Percentiles rank a stretch among this genome's conserved stretches.
phyloP scores from a whole-genome alignment of 2,888 invertebrate genomes.

The Coecobrya sp. region DNA sequence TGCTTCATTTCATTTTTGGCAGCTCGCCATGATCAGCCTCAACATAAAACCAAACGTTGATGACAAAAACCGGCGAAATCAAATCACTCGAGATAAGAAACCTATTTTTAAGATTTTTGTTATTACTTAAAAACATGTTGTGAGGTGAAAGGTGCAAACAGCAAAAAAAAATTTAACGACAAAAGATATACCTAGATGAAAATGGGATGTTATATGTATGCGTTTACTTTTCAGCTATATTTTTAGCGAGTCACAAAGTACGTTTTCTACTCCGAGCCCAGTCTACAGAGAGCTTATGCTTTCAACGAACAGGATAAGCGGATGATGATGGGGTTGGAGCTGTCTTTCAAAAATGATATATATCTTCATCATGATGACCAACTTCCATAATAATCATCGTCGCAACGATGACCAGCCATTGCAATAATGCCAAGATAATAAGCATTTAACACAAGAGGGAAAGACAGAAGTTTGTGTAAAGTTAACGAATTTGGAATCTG shows the following conservation, averaged over 20 bases:
- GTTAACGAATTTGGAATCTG: slow-evolving; percentile 66
- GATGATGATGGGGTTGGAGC: slow-evolving; percentile 46
- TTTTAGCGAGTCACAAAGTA: no score
- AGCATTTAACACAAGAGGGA: slow-evolving; percentile 29
- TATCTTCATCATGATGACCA: slow-evolving; percentile 80
- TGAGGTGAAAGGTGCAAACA: background rate
- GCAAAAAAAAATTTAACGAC: background rate
- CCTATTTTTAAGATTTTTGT: background rate
- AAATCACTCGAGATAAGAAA: background rate
- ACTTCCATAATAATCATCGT: slow-evolving; percentile 56
- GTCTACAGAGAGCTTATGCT: background rate
- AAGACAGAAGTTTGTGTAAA: background rate
- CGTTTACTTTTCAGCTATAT: no score
- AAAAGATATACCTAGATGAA: no score
- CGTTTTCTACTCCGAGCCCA: background rate
- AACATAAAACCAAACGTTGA: background rate
- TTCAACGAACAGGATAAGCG: slow-evolving; percentile 44
- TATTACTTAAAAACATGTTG: background rate
- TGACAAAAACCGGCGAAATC: background rate
- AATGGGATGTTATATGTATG: no score
- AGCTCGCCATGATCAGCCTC: slow-evolving; percentile 8
- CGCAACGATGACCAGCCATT: slow-evolving; percentile 61
- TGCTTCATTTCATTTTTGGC: background rate
- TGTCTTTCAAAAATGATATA: slow-evolving; percentile 81
- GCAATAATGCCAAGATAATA: slow-evolving; percentile 22